Evolutionary conservation across 2,113 vertebrate genomes (phyloP).

Genomic region (Corapipo altera): DNA sequence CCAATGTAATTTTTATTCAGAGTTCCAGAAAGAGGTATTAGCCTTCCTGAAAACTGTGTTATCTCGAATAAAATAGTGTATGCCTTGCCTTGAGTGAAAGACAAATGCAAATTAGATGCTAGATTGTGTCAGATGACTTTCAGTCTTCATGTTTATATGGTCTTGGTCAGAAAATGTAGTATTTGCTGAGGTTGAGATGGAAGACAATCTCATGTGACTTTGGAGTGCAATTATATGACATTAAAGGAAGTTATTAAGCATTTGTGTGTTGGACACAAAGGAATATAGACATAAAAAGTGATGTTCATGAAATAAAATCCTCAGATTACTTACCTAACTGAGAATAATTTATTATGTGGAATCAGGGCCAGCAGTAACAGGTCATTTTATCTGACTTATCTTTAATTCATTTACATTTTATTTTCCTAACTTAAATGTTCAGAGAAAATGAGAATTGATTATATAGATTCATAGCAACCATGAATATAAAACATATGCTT

Average conservation of each 20-base stretch:
- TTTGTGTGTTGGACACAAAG: background rate
- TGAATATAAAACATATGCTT: background rate
- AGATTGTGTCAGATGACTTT: conserved; percentile 25
- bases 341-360: background rate
- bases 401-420: background rate
- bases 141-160: background rate
- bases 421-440: background rate
- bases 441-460: background rate
- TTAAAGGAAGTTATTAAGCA: conserved; percentile 28
- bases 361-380: background rate
- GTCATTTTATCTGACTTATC: background rate
- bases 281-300: background rate
- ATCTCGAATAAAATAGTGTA: background rate
- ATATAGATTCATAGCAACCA: background rate
- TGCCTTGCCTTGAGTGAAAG: background rate
- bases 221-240: conserved; percentile 14
- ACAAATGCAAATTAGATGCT: conserved; percentile 9
- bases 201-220: background rate
- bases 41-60: conserved; percentile 20
- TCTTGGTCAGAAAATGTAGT: background rate
- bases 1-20: conserved; percentile 54
- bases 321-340: background rate
- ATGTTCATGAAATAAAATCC: background rate
- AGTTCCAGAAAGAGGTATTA: conserved; percentile 34
- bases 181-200: background rate